Conservation (phyloP, 2,113 vertebrate species). For the Leptobrachium leishanense region DNA sequence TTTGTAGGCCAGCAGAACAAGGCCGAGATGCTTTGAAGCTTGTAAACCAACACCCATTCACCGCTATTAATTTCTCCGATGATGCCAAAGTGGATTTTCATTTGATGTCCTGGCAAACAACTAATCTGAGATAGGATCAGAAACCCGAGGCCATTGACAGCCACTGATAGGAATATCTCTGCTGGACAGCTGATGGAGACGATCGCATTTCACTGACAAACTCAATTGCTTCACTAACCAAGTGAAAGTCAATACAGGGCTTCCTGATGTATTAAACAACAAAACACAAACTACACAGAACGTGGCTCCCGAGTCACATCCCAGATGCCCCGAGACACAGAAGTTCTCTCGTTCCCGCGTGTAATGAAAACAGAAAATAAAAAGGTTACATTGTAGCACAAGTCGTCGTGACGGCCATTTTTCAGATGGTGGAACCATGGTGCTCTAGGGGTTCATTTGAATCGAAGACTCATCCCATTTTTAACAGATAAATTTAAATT, state of each 20-base stretch:
- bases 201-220: constrained; percentile 87
- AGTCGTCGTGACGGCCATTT: too few species aligned
- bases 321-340: too few species aligned
- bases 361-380: too few species aligned
- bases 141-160: constrained; percentile 70
- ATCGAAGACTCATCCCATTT: too few species aligned
- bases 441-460: too few species aligned
- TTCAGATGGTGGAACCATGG: too few species aligned
- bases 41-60: constrained; percentile 64
- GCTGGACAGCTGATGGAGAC: constrained; percentile 83
- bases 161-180: constrained; percentile 68
- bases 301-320: not conserved
- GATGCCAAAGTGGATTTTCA: constrained; percentile 63
- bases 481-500: too few species aligned
- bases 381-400: too few species aligned
- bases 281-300: not conserved
- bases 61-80: constrained; percentile 54
- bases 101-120: constrained; percentile 64
- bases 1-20: constrained; percentile 53
- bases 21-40: constrained; percentile 63
- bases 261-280: not conserved
- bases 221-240: constrained; percentile 83
- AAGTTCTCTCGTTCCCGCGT: too few species aligned
- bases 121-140: constrained; percentile 72
- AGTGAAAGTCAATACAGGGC: constrained; percentile 85